A percentile compares a stretch with the other conserved stretches of the same genome.
Evolutionary conservation across 2,113 vertebrate species (phyloP).

Genomic region (Paratilapia polleni): DNA sequence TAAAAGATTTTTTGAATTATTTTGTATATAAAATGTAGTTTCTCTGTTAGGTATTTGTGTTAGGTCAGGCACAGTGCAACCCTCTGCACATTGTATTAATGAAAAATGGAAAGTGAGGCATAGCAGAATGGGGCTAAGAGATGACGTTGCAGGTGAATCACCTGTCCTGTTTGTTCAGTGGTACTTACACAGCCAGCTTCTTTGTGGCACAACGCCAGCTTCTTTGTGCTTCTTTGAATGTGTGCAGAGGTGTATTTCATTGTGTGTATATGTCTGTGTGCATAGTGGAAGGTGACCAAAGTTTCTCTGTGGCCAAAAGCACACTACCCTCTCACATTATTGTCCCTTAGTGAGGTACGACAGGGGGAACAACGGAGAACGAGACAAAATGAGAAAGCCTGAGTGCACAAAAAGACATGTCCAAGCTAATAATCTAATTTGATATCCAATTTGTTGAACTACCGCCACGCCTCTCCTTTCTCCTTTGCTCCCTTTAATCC

Average conservation of each 20-base stretch:
- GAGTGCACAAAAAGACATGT: constrained; percentile 51
- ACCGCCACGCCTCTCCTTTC: constrained; percentile 4
- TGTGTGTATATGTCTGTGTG: constrained; percentile 12
- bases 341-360: constrained; percentile 52
- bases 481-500: constrained; percentile 39
- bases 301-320: constrained; percentile 22
- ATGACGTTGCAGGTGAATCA: constrained; percentile 33
- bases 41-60: background rate
- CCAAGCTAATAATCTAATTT: constrained; percentile 60
- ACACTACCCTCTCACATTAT: constrained; percentile 44
- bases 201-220: background rate
- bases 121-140: constrained; percentile 3
- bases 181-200: constrained; percentile 24
- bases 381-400: constrained; percentile 41
- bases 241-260: background rate
- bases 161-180: constrained; percentile 18
- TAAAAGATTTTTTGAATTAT: background rate
- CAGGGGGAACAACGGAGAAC: constrained; percentile 14
- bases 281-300: constrained; percentile 45
- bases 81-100: background rate
- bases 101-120: constrained; percentile 28
- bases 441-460: constrained; percentile 62
- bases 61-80: background rate
- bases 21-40: constrained; percentile 3
- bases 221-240: background rate